Evolutionary conservation across 2,888 invertebrate species (phyloP), one percentile per base, ranked within the genome.

Genomic region (Himalopsyche tibetana): DNA sequence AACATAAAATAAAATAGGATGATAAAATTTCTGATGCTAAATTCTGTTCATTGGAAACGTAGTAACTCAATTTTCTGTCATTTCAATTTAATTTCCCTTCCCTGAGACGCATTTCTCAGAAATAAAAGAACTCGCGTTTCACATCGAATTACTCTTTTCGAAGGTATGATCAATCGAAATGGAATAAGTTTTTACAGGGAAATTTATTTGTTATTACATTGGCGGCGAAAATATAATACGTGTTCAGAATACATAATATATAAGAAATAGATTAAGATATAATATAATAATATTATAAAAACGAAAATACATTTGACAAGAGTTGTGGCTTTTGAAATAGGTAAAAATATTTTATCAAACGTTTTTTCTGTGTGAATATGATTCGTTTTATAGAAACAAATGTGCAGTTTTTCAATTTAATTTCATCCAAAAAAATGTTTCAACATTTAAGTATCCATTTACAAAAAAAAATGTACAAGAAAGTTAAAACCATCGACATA

Each of bases 141-240:
- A 56, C 17, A 56, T 56, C 56, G 19, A 56, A 56, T 56, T 56
- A 56, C 56, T 56, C 56, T 56, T 56, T n/a, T 17, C n/a, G 19
- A n/a, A 56, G 56, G 17, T n/a, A 56, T 56, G 56, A 56, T 56
- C 56, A 56, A n/a, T 56, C n/a, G 56, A 56, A 56, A n/a, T n/a
- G 56, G 56, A 56, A 56, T 56, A 56, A 56, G 56, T 56, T 56
- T 56, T 56, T n/a, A n/a, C 6, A 56, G 17, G 8, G 17, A 56
- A 56, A 17, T 56, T 56, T 56, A 56, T 19, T 56, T 56, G n/a
- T 56, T n/a, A n/a, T n/a, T 56, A 56, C 56, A 2, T 56, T 56
- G 19, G n/a, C n/a, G 56, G 19, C 5, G 56, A n/a, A 56, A 56
- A 56, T 56, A 56, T 17, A 56, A 56, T 56, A 56, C 56, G 56